Base-by-base conservation (phyloP, 2,797 vertebrate genomes). In the Neopelma chrysocephalum region DNA sequence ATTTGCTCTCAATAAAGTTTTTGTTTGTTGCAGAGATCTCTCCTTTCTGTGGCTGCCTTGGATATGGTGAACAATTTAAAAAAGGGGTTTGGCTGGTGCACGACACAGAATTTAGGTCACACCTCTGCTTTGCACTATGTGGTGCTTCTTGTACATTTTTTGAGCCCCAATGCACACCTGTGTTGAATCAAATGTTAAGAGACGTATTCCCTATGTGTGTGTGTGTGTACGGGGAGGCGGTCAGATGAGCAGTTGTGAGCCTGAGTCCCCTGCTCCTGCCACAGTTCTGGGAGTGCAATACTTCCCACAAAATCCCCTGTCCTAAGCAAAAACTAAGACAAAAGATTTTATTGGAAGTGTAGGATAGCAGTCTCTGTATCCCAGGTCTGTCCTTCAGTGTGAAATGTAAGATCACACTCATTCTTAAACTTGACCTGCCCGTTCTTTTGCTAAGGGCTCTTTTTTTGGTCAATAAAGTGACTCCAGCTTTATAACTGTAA, bases 121-220 rank as follows among this genome's bases (percentile, higher is more conserved):
- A 58, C 18, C 5, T 76, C 58, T 89, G 27, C 58, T 86, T 89
- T 69, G 54, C 75, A 62, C 31, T 58, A 9, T 13, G 12, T 62
- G 36, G 34, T 25, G 50, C 11, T 57, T 54, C 47, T n/a, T 3
- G 2, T 5, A 15, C 12, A 5, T 40, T 73, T 86, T 81, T 54
- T 51, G 57, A 83, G 26, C 23, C 15, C 34, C 1, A 53, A 0
- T 1, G 1, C 23, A 48, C 0, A 4, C 2, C 2, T 4, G 3
- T 6, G 8, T 56, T 40, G 61, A 43, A 48, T 19, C 36, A 75
- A 87, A 71, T 15, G 10, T 19, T 66, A 42, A 53, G 17, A 85
- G 12, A 5, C 16, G 4, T 17, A 20, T 18, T 65, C 27, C 14
- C 11, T 45, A 0, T 6, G 6, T n/a, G 42, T 23, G 12, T 26